Base-by-base conservation (phyloP, 2,113 vertebrate genomes). In the Triplophysa tibetana region DNA sequence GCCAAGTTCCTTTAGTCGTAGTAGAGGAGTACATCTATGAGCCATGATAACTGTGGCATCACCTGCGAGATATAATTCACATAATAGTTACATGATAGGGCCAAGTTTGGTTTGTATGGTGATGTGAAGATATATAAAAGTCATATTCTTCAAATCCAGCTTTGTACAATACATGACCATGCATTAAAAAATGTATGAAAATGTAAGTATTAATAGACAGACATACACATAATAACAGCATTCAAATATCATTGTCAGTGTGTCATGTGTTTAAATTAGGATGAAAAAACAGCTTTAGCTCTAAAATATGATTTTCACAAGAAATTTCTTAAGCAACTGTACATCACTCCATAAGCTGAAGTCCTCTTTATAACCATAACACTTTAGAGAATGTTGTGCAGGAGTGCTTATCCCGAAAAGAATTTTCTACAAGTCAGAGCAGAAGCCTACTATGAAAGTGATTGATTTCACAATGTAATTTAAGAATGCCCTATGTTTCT, bases 1-100 rank as follows among this genome's bases (percentile, higher is more conserved):
- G 0, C 91, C 93, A 2, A 96, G 91, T 79, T 91, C 91, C 88
- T 94, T 95, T 84, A 97, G 87, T 70, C 90, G 94, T 26, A 95
- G 93, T 88, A 89, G 93, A 16, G 95, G 96, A 1, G 96, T 97
- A 23, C 94, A 93, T 74, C 95, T 94, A 87, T 97, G 95, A 70
- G 94, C 84, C 63, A 96, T 96, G 62, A 94, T 96, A 85, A 98
- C 96, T 0, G 95, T 97, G 82, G 96, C 95, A 80, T 98, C 97
- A 86, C 97, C 96, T 97, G 89, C 70, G 87, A 43, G 12, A 48
- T 19, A 69, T 24, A 41, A 69, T 68, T 62, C 26, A 33, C 68
- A 50, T 64, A 9, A 52, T 6, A 1, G n/a, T n/a, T n/a, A n/a
- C n/a, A n/a, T n/a, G n/a, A n/a, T n/a, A n/a, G 9, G 13, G 45